Conservation (phyloP, 2,113 vertebrate genomes). For the Tragelaphus buxtoni region DNA sequence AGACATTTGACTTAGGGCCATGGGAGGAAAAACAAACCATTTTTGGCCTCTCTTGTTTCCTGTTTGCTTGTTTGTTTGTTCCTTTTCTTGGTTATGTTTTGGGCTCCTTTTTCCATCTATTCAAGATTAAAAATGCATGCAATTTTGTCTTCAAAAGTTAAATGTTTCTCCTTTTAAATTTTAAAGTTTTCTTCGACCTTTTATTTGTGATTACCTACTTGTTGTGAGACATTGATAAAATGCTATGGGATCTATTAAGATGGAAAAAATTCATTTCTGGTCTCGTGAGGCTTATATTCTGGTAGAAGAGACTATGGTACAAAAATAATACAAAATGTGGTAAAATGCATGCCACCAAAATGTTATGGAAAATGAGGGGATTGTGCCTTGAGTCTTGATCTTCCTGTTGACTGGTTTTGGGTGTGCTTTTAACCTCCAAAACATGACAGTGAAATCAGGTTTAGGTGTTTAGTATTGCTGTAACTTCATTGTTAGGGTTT, state of each 20-base stretch:
- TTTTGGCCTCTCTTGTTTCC: not conserved
- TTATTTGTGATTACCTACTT: not conserved
- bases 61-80: not conserved
- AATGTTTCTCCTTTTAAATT: not conserved
- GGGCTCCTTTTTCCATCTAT: not conserved
- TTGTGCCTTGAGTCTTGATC: not conserved
- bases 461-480: not conserved
- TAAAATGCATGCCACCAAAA: not conserved
- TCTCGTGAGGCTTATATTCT: not conserved
- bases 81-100: not conserved
- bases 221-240: not conserved
- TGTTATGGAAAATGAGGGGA: not conserved
- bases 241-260: not conserved
- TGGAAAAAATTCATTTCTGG: not conserved
- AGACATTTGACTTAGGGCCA: not conserved
- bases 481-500: not conserved
- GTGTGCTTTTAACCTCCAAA: not conserved
- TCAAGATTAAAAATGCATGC: not conserved
- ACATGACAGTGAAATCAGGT: not conserved
- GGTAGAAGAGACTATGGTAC: not conserved
- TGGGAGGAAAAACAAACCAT: not conserved
- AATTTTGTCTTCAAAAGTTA: not conserved
- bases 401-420: not conserved
- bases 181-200: not conserved
- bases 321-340: not conserved